These are phyloP conservation scores for Odontocerum albicorne DNA, from an alignment of 2,888 invertebrate species.

Conservation along the genomic window DNA sequence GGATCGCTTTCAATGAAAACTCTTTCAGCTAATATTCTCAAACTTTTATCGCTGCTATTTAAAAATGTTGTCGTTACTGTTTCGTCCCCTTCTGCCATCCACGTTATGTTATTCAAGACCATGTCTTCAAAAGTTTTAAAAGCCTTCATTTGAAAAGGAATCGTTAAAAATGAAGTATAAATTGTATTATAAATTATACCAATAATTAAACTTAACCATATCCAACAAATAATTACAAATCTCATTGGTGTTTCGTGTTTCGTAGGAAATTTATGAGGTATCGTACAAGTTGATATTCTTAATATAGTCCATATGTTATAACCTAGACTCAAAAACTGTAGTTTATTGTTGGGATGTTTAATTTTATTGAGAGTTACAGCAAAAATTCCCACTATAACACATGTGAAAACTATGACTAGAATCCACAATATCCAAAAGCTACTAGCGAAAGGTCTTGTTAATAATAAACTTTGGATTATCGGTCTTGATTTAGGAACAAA, in stretches of 20 bases:
- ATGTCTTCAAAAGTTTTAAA: background rate
- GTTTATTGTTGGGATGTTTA: background rate
- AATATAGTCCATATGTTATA: background rate
- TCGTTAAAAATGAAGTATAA: background rate
- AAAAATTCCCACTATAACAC: background rate
- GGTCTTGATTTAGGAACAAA: background rate
- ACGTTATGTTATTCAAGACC: background rate
- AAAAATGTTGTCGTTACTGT: background rate
- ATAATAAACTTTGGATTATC: background rate
- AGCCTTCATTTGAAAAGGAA: background rate
- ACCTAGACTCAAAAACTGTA: no score
- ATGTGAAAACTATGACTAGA: background rate
- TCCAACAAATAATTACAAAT: background rate
- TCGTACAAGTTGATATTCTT: background rate
- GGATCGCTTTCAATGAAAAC: background rate
- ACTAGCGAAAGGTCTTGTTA: background rate
- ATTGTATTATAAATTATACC: background rate
- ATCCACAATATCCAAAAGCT: background rate
- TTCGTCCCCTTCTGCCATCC: background rate
- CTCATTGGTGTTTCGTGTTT: background rate
- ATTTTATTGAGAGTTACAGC: background rate
- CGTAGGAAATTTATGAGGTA: background rate
- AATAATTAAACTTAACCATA: background rate
- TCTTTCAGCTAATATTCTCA: background rate
- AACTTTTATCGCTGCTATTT: background rate